phyloP scores from a whole-genome alignment of 2,888 invertebrate species.

The Cosmopolites sordidus region DNA sequence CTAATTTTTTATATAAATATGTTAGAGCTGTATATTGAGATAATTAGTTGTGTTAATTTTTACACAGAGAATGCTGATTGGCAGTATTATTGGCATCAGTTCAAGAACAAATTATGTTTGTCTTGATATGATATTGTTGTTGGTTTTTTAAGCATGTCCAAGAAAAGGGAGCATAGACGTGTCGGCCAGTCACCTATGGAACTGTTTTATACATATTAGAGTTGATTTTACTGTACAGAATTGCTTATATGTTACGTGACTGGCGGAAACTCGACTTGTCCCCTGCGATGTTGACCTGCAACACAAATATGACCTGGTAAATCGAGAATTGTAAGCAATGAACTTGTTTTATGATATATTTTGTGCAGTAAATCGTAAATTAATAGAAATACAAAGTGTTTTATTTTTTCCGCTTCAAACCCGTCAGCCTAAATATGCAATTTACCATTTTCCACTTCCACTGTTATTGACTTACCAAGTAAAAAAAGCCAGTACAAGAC shows the following conservation, averaged over 20 bases:
- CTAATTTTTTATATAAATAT: constrained; percentile 49
- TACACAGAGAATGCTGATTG: constrained; percentile 49
- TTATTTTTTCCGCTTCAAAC: no score
- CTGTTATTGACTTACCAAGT: no score
- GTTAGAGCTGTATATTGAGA: constrained; percentile 48
- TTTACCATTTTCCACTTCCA: no score
- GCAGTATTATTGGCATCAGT: constrained; percentile 45
- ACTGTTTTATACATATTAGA: constrained; percentile 33
- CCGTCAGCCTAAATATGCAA: no score
- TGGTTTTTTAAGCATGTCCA: constrained; percentile 21
- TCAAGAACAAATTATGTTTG: constrained; percentile 20
- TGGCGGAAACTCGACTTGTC: constrained; percentile 15
- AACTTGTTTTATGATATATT: constrained; percentile 50
- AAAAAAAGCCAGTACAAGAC: no score
- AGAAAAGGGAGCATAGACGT: constrained; percentile 6
- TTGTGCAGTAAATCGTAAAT: constrained; percentile 48
- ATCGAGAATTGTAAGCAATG: constrained; percentile 49
- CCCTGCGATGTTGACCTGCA: constrained; percentile 40
- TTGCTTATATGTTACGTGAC: constrained; percentile 30
- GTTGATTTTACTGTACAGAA: constrained; percentile 39
- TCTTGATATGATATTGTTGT: constrained; percentile 17
- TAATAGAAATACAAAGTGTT: constrained; percentile 23
- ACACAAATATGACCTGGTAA: constrained; percentile 44
- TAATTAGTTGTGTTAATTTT: constrained; percentile 44
- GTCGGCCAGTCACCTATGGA: constrained; percentile 17